Conservation (phyloP, 2,797 vertebrate species). For the Phrynocephalus forsythii region DNA sequence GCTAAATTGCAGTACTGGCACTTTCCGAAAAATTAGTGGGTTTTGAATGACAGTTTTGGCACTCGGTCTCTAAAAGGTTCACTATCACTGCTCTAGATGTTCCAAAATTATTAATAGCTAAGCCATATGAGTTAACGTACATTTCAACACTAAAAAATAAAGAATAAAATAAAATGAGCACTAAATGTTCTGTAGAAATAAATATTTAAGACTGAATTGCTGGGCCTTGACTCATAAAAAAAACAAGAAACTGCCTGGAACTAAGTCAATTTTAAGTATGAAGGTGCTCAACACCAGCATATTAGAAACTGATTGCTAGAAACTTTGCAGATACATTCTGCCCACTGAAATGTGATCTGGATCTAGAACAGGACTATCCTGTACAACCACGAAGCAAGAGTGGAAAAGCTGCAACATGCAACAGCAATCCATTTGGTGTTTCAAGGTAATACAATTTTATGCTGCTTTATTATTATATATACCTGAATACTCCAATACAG, state of each 20-base stretch:
- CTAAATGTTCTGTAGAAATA: neutral
- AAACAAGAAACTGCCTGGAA: neutral
- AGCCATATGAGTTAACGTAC: neutral
- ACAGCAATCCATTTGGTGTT: neutral
- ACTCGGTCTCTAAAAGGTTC: no score
- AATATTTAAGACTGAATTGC: neutral
- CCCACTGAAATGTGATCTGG: neutral
- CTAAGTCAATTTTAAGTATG: neutral
- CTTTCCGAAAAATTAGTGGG: no score
- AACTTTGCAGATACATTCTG: neutral
- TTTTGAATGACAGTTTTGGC: no score
- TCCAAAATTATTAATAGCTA: neutral
- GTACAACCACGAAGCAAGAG: neutral
- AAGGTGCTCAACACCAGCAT: neutral
- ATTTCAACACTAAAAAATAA: neutral
- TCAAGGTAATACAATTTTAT: conserved; percentile 11
- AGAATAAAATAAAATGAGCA: neutral
- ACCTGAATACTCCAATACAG: conserved; percentile 1
- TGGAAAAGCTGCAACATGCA: neutral
- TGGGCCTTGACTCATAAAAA: neutral
- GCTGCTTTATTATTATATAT: conserved; percentile 9
- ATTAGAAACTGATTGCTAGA: neutral
- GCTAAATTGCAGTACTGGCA: no score
- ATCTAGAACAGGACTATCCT: neutral
- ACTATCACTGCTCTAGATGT: no score